Base-by-base conservation (phyloP, 2,113 vertebrate genomes). In the Galbula dea region DNA sequence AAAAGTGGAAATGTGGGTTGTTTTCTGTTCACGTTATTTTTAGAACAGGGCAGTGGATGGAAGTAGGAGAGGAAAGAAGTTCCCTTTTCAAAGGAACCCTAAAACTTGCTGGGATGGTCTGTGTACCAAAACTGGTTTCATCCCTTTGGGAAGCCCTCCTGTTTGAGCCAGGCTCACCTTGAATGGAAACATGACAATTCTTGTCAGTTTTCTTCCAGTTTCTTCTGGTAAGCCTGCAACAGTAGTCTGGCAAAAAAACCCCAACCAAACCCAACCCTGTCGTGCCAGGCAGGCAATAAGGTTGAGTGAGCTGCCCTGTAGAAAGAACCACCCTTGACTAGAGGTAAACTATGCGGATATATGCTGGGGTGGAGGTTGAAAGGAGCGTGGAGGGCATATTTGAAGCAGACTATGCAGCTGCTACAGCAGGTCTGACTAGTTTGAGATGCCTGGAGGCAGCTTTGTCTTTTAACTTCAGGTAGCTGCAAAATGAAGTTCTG, bases 341-440 rank as follows among this genome's bases (percentile, higher is more conserved):
- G 93, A 96, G 86, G 96, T 63, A 96, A 97, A 95, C 96, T 97
- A 79, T 97, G 97, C 76, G 90, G 98, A 96, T 97, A 89, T 90
- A 83, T 92, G 86, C 95, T 89, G 96, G 97, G 97, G 97, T 93
- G 96, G 96, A 96, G 93, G 96, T 91, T 68, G 91, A 67, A 94
- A 95, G 95, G 94, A 94, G 92, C 24, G 71, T 52, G 82, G 95
- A 97, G 96, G 93, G 86, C 96, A 90, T 94, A 95, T 94, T 97
- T 86, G 88, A 95, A 97, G 95, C 93, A 67, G 86, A 88, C 96
- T 74, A 80, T 94, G 86, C 92, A 95, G 96, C 97, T 96, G 97
- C 97, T 97, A 97, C 49, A 98, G 98, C 98, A 98, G 98, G 98
- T 98, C 97, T 97, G 96, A 98, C 98, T 96, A 98, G 98, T 98